Evolutionary conservation across 2,797 vertebrate genomes (phyloP).

Genomic region (Hyperoplus immaculatus): DNA sequence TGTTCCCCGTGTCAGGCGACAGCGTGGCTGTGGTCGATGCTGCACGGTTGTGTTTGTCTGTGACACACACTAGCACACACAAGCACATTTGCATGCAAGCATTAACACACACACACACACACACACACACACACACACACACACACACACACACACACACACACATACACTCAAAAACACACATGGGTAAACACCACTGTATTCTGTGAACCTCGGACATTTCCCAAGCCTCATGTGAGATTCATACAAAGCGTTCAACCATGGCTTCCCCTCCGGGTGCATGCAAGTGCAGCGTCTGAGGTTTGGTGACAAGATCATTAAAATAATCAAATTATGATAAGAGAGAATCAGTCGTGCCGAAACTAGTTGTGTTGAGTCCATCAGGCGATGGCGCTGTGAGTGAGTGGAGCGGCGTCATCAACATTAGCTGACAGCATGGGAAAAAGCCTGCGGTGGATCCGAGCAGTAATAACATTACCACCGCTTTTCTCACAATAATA

Average conservation of each 20-base stretch:
- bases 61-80: constrained; percentile 49
- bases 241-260: constrained; percentile 81
- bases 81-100: constrained; percentile 53
- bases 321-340: constrained; percentile 91
- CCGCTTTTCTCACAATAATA: constrained; percentile 75
- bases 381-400: constrained; percentile 74
- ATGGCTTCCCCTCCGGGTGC: constrained; percentile 71
- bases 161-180: constrained; percentile 49
- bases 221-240: constrained; percentile 76
- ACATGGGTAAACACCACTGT: constrained; percentile 63
- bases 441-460: constrained; percentile 75
- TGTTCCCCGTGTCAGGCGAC: constrained; percentile 62
- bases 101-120: constrained; percentile 47
- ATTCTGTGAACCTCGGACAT: constrained; percentile 77
- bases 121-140: constrained; percentile 34
- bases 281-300: constrained; percentile 77
- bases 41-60: constrained; percentile 63
- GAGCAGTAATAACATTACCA: constrained; percentile 75
- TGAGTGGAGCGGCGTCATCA: constrained; percentile 68
- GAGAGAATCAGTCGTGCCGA: constrained; percentile 83
- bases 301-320: constrained; percentile 86
- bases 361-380: constrained; percentile 82
- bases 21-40: constrained; percentile 47
- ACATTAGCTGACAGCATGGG: constrained; percentile 79
- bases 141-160: constrained; percentile 41